Evolutionary conservation across 2,113 vertebrate species (phyloP), one percentile per base, ranked within the genome.

Genomic region (Meleagris gallopavo): DNA sequence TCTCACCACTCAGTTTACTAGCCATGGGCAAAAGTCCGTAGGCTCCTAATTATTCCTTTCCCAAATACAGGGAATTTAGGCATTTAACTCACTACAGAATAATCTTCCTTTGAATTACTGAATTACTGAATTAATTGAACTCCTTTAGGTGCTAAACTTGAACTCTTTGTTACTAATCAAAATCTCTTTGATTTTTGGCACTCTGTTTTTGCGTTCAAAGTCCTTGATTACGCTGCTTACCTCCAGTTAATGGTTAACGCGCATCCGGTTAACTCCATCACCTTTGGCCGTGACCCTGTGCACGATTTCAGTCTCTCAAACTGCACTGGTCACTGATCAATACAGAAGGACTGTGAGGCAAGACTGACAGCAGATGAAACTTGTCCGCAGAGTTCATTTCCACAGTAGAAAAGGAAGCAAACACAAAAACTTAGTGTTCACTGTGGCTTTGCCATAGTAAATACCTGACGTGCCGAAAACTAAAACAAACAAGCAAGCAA

Each of bases 221-320:
- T 93, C 79, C 75, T 62, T 41, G 20, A 2, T 32, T 3, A 79
- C 6, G 46, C 36, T 43, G 65, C 46, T 76, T 86, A 6, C 13
- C 12, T 43, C 52, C 83, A 38, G 91, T 95, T 96, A 96, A 95
- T 41, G 8, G 38, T 95, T 96, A 95, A 95, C 82, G 67, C 43
- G 25, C 38, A 70, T 58, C 55, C 55, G 9, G 38, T 95, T 96
- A 94, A 94, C 78, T 80, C 46, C 41, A 70, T 50, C 27, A 76
- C 54, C 67, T 90, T 80, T 61, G 79, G 46, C 85, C 91, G 32
- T 88, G 91, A 86, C 78, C 82, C 88, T 85, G 54, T 27, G 13
- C 20, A 36, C 60, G 30, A 73, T 89, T 86, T 64, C 48, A 85
- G 40, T 21, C 8, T 76, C 78, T 60, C 85, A 40, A 83, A 30